Evolutionary conservation across 2,113 vertebrate species (phyloP).

Genomic region (Aythya baeri): DNA sequence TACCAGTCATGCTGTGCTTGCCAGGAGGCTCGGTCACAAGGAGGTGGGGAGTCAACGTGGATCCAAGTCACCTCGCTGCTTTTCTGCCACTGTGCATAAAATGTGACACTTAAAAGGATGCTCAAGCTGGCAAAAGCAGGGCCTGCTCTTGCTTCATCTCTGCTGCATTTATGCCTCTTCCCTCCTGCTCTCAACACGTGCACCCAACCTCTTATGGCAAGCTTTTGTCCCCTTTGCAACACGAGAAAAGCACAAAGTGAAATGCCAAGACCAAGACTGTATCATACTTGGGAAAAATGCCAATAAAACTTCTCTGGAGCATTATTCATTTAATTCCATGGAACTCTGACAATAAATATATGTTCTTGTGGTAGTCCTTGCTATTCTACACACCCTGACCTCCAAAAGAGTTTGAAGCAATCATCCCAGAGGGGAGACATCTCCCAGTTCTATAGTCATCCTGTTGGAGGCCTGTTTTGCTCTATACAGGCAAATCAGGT

Average conservation of each 20-base stretch:
- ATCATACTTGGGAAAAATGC: background rate
- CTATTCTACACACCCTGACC: background rate
- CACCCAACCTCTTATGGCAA: background rate
- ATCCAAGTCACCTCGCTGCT: background rate
- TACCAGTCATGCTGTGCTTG: background rate
- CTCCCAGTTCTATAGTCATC: background rate
- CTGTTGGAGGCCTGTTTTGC: background rate
- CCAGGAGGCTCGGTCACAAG: background rate
- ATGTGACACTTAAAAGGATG: background rate
- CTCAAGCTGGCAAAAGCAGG: background rate
- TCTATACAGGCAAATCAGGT: background rate
- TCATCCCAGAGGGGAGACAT: background rate
- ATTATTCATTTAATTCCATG: background rate
- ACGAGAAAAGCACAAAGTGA: background rate
- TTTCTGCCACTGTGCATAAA: background rate
- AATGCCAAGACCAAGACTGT: background rate
- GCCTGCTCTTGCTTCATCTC: background rate
- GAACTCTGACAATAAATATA: background rate
- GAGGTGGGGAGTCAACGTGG: background rate
- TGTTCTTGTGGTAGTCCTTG: background rate
- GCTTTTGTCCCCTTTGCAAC: background rate
- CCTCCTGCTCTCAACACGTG: fast-evolving
- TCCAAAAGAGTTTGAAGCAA: background rate
- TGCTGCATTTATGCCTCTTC: background rate
- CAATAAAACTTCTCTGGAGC: background rate